phyloP scores from a whole-genome alignment of 2,113 vertebrate genomes.

The Pygoscelis adeliae region DNA sequence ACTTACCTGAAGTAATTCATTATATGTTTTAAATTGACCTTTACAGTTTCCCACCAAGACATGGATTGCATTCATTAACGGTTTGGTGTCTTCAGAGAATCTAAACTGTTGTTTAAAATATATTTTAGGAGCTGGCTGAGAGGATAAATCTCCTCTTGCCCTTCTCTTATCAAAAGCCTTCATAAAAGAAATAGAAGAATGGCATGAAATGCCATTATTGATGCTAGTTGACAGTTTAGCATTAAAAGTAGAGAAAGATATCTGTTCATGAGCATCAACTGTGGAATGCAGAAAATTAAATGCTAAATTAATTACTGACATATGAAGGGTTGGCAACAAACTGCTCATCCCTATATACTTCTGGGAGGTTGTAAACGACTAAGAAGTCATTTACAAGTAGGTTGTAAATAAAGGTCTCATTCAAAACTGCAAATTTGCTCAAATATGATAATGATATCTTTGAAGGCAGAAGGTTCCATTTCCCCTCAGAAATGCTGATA shows the following conservation, averaged over 20 bases:
- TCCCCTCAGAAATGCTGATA: background rate
- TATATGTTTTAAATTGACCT: background rate
- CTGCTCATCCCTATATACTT: background rate
- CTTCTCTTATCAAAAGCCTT: background rate
- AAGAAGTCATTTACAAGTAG: background rate
- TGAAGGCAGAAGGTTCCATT: background rate
- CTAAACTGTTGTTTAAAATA: slow-evolving; percentile 6
- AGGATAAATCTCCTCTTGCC: background rate
- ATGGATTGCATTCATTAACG: background rate
- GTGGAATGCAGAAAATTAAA: background rate
- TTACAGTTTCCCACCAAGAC: background rate
- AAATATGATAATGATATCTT: background rate
- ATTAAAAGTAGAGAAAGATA: background rate
- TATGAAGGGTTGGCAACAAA: background rate
- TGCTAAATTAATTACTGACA: background rate
- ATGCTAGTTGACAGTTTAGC: background rate
- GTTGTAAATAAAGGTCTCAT: background rate
- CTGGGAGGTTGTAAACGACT: background rate
- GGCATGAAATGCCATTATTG: background rate
- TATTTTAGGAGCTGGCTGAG: background rate
- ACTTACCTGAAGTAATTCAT: background rate
- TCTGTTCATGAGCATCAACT: background rate
- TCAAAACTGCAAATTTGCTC: background rate
- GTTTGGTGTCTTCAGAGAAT: background rate
- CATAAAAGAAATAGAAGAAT: background rate